These are phyloP conservation scores for Hydropsyche betteni DNA, from an alignment of 2,888 invertebrate genomes.

Conservation along the genomic window DNA sequence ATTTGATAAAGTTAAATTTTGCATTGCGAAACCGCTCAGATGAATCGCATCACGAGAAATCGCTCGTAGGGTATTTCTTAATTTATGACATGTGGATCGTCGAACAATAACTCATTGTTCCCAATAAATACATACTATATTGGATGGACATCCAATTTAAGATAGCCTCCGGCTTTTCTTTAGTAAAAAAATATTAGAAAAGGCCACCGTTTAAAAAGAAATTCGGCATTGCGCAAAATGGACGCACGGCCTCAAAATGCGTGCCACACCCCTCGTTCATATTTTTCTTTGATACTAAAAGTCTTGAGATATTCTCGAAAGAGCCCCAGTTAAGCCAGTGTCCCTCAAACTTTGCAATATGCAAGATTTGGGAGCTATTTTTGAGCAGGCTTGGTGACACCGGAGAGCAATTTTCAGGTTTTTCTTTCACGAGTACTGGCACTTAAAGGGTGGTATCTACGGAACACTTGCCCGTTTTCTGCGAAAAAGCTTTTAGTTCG, in stretches of 20 bases:
- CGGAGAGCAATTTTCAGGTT: too few species aligned
- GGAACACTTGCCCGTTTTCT: too few species aligned
- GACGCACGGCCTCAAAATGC: constrained; percentile 11
- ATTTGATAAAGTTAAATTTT: too few species aligned
- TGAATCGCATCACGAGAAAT: too few species aligned
- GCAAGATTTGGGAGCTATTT: too few species aligned
- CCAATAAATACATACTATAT: background rate
- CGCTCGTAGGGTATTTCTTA: too few species aligned
- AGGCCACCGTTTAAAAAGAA: constrained; percentile 13
- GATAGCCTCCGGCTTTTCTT: background rate
- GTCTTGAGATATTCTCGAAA: constrained; percentile 8
- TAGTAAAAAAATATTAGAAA: constrained; percentile 2
- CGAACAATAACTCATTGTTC: background rate
- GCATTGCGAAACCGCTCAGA: too few species aligned
- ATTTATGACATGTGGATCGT: too few species aligned
- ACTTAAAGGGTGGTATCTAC: too few species aligned
- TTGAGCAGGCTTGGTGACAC: too few species aligned
- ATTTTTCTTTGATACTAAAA: background rate
- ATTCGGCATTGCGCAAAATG: constrained; percentile 23
- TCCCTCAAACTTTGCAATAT: constrained; percentile 3
- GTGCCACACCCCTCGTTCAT: constrained; percentile 3
- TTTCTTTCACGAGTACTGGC: too few species aligned
- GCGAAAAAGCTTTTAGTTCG: constrained; percentile 6
- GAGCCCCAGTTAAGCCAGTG: background rate
- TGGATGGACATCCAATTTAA: background rate